phyloP scores from a whole-genome alignment of 2,113 vertebrate species.

The Dasyurus viverrinus region DNA sequence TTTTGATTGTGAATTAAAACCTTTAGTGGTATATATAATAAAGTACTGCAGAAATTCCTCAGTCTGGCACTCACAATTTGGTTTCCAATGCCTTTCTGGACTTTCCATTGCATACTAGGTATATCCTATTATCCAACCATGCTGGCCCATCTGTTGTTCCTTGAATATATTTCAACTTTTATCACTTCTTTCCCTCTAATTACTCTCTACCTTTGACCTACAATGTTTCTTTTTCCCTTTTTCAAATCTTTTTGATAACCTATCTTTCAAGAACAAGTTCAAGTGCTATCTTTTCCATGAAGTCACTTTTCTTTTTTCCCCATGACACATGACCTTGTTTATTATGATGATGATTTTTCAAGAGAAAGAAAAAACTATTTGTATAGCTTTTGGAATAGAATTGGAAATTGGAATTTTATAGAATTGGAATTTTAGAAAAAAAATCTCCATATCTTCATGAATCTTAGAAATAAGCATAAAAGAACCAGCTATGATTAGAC shows the following conservation, averaged over 20 bases:
- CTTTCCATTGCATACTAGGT: too few species aligned
- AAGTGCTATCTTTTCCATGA: not conserved
- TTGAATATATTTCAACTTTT: too few species aligned
- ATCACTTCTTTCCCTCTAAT: too few species aligned
- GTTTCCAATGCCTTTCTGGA: too few species aligned
- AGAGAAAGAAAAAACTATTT: constrained; percentile 12
- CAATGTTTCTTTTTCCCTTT: not conserved
- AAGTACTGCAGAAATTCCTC: too few species aligned
- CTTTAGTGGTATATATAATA: not conserved
- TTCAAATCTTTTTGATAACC: not conserved
- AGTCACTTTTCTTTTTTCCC: not conserved
- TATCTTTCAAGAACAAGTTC: not conserved
- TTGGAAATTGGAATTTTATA: constrained; percentile 27
- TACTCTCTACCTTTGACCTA: not conserved
- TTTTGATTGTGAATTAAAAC: too few species aligned
- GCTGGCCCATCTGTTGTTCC: too few species aligned
- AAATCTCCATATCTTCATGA: constrained; percentile 33
- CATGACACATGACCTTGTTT: too few species aligned
- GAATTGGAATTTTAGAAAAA: constrained; percentile 28
- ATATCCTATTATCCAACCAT: too few species aligned
- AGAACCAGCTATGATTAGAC: constrained; percentile 6
- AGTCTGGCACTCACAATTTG: too few species aligned
- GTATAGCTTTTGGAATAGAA: not conserved
- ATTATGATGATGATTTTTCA: not conserved
- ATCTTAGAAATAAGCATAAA: constrained; percentile 29